A percentile compares a stretch with the other conserved stretches of the same genome.
phyloP scores from a whole-genome alignment of 2,113 vertebrate species.

The Calidris pygmaea region DNA sequence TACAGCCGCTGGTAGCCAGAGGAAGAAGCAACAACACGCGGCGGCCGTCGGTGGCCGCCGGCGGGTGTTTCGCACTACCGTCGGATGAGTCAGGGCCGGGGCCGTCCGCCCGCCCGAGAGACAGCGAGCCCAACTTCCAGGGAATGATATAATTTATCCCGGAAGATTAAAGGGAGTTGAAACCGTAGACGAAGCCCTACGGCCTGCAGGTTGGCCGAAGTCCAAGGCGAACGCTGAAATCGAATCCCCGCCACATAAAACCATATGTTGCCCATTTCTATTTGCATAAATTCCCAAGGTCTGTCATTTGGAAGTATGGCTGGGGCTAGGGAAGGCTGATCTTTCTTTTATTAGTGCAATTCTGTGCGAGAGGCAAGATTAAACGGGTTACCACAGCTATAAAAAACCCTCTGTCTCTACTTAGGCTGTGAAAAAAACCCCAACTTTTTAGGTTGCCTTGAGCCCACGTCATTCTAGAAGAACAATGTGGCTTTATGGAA shows the following conservation, averaged over 20 bases:
- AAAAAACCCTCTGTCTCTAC: background rate
- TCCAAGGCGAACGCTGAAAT: background rate
- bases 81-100: background rate
- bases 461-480: background rate
- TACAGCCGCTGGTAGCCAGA: background rate
- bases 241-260: slow-evolving; percentile 12
- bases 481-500: background rate
- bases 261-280: background rate
- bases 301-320: background rate
- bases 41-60: background rate
- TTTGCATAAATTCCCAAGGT: background rate
- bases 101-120: background rate
- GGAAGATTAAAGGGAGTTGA: background rate
- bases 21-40: background rate
- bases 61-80: background rate
- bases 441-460: background rate
- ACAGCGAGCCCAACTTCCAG: background rate
- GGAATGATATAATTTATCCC: background rate
- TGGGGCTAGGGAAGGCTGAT: background rate
- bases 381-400: background rate
- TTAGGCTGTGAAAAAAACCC: background rate
- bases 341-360: background rate
- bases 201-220: background rate
- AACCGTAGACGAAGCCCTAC: background rate
- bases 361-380: background rate